Base-by-base conservation (phyloP, 2,113 vertebrate genomes). In the Desmodus rotundus region DNA sequence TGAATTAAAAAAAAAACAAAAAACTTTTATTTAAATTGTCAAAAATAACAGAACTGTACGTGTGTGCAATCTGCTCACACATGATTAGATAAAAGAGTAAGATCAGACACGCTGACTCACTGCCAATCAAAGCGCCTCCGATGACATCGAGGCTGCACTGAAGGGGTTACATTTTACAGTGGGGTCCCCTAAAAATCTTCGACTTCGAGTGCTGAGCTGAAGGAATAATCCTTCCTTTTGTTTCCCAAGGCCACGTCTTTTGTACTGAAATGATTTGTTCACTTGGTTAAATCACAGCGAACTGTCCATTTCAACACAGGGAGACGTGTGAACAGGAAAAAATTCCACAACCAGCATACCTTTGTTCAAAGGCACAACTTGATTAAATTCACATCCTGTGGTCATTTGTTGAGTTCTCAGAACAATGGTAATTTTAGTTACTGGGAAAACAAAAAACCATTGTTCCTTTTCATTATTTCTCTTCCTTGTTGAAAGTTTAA, bases 361-460 rank as follows among this genome's bases (percentile, higher is more conserved):
- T 94, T 93, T 91, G 78, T 91, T 96, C 88, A 97, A 96, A 96
- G 81, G 56, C 94, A 86, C 89, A 96, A 88, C 63, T 72, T 11
- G 61, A 93, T 96, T 94, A 95, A 93, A 94, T 91, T 80, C 73
- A 85, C 87, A 96, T 91, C 96, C 95, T 95, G 68, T 61, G 70
- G 38, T 96, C 82, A 47, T 83, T 74, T 92, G 94, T 36, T 33
- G 74, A 96, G 87, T 89, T 83, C 74, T 93, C 56, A 80, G 73
- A 97, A 97, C 96, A 97, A 96, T 93, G 78, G 43, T 65, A 96
- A 95, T 93, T 89, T 56, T 93, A 97, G 86, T 94, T 89, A 52
- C 91, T 94, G 41, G 20, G 38, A 94, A 85, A 85, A 96, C 91
- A 82, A 96, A 93, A 88, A 41, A 50, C 6, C 81, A 86, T 78